A percentile compares a stretch with the other conserved stretches of the same genome.
These are phyloP conservation scores for Trichechus manatus DNA, from an alignment of 2,113 vertebrate species.

Conservation along the genomic window DNA sequence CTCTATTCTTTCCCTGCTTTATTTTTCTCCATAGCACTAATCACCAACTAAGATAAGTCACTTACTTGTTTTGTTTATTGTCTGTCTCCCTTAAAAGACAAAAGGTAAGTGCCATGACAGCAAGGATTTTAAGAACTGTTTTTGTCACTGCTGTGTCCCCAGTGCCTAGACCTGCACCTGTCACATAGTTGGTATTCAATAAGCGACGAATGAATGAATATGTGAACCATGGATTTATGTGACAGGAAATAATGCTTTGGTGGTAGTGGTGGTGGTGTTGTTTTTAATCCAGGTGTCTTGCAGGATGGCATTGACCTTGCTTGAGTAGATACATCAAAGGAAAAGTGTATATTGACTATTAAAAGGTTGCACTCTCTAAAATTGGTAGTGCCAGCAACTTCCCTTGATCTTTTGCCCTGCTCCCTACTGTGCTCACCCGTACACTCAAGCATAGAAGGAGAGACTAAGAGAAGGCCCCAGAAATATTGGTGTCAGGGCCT, in stretches of 20 bases:
- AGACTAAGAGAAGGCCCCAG: constrained; percentile 21
- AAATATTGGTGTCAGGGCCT: constrained; percentile 41
- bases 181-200: background rate
- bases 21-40: constrained; percentile 5
- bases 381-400: background rate
- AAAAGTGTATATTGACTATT: background rate
- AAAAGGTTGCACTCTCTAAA: constrained; percentile 16
- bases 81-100: background rate
- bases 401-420: background rate
- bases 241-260: background rate
- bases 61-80: constrained; percentile 25
- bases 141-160: background rate
- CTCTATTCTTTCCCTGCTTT: background rate
- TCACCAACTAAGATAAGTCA: constrained; percentile 8
- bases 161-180: constrained; percentile 13
- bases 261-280: background rate
- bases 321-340: constrained; percentile 18
- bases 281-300: constrained; percentile 20
- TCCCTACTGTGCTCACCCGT: background rate
- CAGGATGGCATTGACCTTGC: background rate
- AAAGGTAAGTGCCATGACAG: background rate
- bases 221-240: constrained; percentile 20
- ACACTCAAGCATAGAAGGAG: background rate
- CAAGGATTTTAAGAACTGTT: background rate
- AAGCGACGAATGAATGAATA: background rate